Percentiles rank a stretch among this genome's conserved stretches.
Evolutionary conservation across 2,888 invertebrate genomes (phyloP).

Genomic region (Tetramorium bicarinatum): DNA sequence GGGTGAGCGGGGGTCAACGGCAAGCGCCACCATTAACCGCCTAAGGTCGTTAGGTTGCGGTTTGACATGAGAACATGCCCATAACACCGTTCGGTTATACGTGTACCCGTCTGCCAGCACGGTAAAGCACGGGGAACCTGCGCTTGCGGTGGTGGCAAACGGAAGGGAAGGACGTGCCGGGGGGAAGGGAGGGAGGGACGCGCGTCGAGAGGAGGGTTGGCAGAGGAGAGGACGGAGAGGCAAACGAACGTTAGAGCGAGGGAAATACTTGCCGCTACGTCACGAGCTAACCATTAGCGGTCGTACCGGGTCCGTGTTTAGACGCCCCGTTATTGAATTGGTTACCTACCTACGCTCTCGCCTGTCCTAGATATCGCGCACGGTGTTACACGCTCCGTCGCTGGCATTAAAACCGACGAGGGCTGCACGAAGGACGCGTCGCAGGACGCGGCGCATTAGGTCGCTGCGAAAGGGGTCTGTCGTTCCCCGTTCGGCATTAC

Average conservation of each 20-base stretch:
- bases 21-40: conserved; percentile 81
- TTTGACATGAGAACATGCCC: conserved; percentile 84
- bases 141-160: conserved; percentile 58
- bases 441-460: conserved; percentile 33
- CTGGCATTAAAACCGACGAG: conserved; percentile 67
- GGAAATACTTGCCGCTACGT: conserved; percentile 65
- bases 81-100: conserved; percentile 83
- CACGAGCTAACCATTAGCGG: conserved; percentile 79
- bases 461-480: conserved; percentile 34
- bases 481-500: not conserved
- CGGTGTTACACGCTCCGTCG: conserved; percentile 72
- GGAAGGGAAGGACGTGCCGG: too few relatives aligned
- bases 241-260: conserved; percentile 65
- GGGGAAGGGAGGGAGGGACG: not conserved
- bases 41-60: conserved; percentile 85
- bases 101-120: conserved; percentile 71
- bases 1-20: conserved; percentile 69
- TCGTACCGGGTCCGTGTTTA: conserved; percentile 76
- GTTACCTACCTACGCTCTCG: conserved; percentile 69
- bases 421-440: conserved; percentile 50
- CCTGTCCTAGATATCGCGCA: conserved; percentile 73
- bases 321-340: conserved; percentile 80
- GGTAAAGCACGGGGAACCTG: conserved; percentile 71
- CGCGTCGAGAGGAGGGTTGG: conserved; percentile 33
- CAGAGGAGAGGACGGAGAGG: conserved; percentile 20